Evolutionary conservation across 2,888 invertebrate species (phyloP), one percentile per base, ranked within the genome.

Genomic region (Chloroclystis v-ata): DNA sequence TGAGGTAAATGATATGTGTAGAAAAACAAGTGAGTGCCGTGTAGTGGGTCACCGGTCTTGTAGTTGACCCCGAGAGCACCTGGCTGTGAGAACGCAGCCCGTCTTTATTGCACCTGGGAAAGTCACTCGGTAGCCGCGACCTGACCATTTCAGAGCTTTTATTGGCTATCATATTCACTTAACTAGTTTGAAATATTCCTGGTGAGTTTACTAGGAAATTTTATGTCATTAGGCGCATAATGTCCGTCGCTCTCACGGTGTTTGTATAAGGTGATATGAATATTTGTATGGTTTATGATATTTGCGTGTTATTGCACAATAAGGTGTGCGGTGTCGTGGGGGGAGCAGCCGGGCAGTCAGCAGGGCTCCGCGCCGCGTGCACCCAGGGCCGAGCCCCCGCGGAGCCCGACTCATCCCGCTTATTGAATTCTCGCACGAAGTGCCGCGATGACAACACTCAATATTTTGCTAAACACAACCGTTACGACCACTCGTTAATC

Each of bases 341-440:
- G 70, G 60, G 70, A 71, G 66, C 64, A 57, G 69, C 71, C 65
- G 62, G 69, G 60, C 65, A 62, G 59, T 60, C 67, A 60, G 72
- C 73, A 71, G 72, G 75, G 63, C 67, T 67, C 60, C 71, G 50
- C 46, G 37, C 35, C 32, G 58, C 47, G 49, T 61, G 80, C 78
- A 76, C 81, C 72, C 76, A 75, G 78, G 75, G 70, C 72, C 63
- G 66, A 63, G 61, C 67, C 69, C 83, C 84, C 72, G 82, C 65
- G 47, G 78, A 49, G 75, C 14, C 40, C 55, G 38, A 50, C 61
- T 57, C 59, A 62, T 60, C 59, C 60, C 54, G 66, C 66, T 78
- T 81, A 83, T 82, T 80, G 75, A 81, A 78, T 75, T 71, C 76
- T 73, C 71, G 75, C 82, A 83, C 83, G 83, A 78, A 81, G 54